These are phyloP conservation scores for Baryphthengus martii DNA, from an alignment of 2,113 vertebrate species.

Conservation along the genomic window DNA sequence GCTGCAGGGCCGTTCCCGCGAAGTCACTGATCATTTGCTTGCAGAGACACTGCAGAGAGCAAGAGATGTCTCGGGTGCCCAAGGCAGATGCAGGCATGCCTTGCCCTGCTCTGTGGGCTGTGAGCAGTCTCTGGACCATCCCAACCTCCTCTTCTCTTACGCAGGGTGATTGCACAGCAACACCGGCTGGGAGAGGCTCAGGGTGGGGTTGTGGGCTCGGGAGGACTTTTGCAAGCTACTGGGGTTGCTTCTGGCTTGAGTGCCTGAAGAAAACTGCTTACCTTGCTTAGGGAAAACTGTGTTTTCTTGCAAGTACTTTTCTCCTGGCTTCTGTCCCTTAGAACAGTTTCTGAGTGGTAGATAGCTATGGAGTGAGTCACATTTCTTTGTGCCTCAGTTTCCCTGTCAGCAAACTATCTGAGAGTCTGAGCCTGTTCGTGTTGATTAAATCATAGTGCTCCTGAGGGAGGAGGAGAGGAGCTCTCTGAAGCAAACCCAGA, in stretches of 20 bases:
- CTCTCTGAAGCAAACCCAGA: neutral
- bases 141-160: neutral
- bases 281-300: neutral
- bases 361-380: neutral
- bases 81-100: neutral
- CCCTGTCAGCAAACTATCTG: neutral
- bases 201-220: neutral
- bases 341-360: neutral
- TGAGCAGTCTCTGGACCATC: neutral
- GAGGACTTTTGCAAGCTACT: neutral
- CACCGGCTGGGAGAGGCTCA: neutral
- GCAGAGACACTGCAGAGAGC: accelerated
- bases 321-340: neutral
- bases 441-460: neutral
- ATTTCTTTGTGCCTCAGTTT: neutral
- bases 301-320: neutral
- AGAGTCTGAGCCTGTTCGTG: neutral
- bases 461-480: neutral
- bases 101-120: neutral
- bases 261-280: neutral
- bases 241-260: neutral
- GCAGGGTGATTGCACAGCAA: neutral
- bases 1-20: accelerated
- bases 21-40: accelerated
- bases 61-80: neutral